Percentiles rank a stretch among this genome's conserved stretches.
These are phyloP conservation scores for Turritopsis dohrnii DNA, from an alignment of 30 jellyfish, hydroid and myxozoan genomes.

Conservation along the genomic window DNA sequence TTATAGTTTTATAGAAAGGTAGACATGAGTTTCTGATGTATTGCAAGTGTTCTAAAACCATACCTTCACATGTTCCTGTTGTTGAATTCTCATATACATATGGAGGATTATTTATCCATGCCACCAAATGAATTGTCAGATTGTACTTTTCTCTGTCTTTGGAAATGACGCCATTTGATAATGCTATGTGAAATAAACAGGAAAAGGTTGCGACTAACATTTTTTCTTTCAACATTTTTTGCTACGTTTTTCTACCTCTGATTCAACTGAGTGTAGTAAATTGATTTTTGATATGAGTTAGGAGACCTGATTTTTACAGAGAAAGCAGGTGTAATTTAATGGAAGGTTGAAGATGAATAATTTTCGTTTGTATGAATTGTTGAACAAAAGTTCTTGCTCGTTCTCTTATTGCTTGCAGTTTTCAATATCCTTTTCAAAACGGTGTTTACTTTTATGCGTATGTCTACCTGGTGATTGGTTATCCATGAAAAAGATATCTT, in stretches of 20 bases:
- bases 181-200: background rate
- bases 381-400: too few relatives aligned
- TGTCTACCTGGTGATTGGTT: too few relatives aligned
- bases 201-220: background rate
- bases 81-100: background rate
- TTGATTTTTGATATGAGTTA: too few relatives aligned
- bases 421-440: too few relatives aligned
- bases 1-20: background rate
- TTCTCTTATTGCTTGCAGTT: too few relatives aligned
- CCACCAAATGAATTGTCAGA: background rate
- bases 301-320: too few relatives aligned
- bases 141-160: background rate
- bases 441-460: too few relatives aligned
- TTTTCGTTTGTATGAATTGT: too few relatives aligned
- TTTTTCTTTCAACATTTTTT: background rate
- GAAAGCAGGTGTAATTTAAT: too few relatives aligned
- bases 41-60: background rate
- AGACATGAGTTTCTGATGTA: background rate
- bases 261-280: too few relatives aligned
- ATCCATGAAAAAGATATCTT: too few relatives aligned
- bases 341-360: too few relatives aligned
- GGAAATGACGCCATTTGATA: background rate
- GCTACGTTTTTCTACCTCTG: background rate
- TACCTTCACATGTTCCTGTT: background rate
- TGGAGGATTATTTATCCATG: background rate